Evolutionary conservation across 2,797 vertebrate species (phyloP).

Genomic region (Chloroceryle amazona): DNA sequence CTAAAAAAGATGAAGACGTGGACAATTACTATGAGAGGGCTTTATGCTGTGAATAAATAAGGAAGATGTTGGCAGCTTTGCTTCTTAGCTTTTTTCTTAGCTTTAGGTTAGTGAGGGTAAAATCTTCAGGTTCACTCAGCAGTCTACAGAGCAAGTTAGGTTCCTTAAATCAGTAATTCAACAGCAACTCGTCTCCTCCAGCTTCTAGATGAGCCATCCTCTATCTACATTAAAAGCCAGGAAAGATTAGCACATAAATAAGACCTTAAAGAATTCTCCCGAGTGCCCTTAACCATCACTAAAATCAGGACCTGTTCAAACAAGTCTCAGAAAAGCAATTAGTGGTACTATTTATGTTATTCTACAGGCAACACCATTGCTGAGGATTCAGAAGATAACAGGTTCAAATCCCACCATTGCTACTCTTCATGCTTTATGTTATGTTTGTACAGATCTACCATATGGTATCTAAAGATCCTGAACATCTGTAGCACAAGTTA

Average conservation of each 20-base stretch:
- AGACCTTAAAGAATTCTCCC: not conserved
- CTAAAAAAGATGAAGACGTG: not conserved
- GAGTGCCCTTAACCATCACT: not conserved
- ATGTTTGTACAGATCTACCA: not conserved
- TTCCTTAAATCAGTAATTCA: not conserved
- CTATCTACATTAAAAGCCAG: not conserved
- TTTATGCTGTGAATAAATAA: not conserved
- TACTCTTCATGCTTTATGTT: not conserved
- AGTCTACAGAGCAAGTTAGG: not conserved
- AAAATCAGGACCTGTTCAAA: not conserved
- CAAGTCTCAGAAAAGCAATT: conserved; percentile 14
- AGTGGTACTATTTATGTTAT: not conserved
- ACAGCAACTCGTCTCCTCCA: not conserved
- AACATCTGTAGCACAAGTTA: not conserved
- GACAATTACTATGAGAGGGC: not conserved
- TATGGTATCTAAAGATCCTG: not conserved
- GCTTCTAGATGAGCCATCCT: not conserved
- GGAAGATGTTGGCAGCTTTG: not conserved
- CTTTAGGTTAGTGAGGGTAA: not conserved
- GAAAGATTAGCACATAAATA: not conserved
- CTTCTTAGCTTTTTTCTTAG: not conserved
- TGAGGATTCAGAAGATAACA: not conserved
- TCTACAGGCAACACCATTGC: not conserved
- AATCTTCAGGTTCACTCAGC: not conserved
- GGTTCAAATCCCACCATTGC: not conserved